Conservation (phyloP, 2,888 invertebrate species). For the Opisthograptis luteolata region DNA sequence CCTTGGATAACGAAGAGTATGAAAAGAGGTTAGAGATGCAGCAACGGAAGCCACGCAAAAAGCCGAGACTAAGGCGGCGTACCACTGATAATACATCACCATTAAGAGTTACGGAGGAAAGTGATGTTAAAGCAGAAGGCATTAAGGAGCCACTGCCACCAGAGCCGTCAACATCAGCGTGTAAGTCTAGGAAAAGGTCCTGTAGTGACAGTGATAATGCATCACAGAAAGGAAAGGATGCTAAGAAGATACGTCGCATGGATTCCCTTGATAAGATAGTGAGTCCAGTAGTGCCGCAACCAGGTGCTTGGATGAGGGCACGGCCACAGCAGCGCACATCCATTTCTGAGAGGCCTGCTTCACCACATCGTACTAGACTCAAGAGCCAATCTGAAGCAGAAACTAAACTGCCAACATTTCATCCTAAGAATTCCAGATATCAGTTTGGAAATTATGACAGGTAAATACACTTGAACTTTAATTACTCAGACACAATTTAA, state of each 20-base stretch:
- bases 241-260: slow-evolving; percentile 86
- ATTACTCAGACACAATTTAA: background rate
- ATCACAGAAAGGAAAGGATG: slow-evolving; percentile 80
- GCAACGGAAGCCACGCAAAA: slow-evolving; percentile 87
- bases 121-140: slow-evolving; percentile 55
- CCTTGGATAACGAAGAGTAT: slow-evolving; percentile 91
- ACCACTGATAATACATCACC: slow-evolving; percentile 76
- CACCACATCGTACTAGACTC: slow-evolving; percentile 68
- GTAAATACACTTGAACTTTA: slow-evolving; percentile 52
- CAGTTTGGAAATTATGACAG: slow-evolving; percentile 98
- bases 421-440: slow-evolving; percentile 91
- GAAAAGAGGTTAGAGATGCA: slow-evolving; percentile 90
- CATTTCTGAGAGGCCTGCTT: slow-evolving; percentile 76
- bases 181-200: slow-evolving; percentile 76
- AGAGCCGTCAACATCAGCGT: slow-evolving; percentile 69
- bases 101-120: slow-evolving; percentile 45
- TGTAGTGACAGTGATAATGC: slow-evolving; percentile 83
- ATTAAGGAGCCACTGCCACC: slow-evolving; percentile 71
- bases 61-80: slow-evolving; percentile 84
- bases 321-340: slow-evolving; percentile 64
- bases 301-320: slow-evolving; percentile 91
- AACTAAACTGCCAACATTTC: slow-evolving; percentile 86
- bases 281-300: slow-evolving; percentile 95
- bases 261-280: slow-evolving; percentile 95
- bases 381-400: slow-evolving; percentile 68